phyloP scores from a whole-genome alignment of 92 coral and sea anemone species.

The Virgularia gustaviana region DNA sequence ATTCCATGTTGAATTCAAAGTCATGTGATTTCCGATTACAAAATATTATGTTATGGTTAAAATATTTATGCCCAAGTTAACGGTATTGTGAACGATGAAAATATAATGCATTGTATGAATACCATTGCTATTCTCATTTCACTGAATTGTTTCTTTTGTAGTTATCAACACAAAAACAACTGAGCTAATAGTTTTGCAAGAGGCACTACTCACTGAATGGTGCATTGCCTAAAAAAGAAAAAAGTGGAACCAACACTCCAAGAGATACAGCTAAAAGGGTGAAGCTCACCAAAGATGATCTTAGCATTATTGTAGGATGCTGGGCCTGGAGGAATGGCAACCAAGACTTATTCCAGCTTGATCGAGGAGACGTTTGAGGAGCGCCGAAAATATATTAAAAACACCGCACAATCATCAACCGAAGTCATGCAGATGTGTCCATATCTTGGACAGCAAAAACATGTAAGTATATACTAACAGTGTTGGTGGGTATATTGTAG shows the following conservation, averaged over 20 bases:
- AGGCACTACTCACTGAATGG: conserved; percentile 2
- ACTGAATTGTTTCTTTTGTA: conserved; percentile 21
- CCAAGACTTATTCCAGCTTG: conserved; percentile 12
- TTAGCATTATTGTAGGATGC: background rate
- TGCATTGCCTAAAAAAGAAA: background rate
- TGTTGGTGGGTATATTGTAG: background rate
- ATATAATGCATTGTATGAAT: too few species aligned
- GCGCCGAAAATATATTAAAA: conserved; percentile 7
- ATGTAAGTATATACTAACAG: conserved; percentile 25
- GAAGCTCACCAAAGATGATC: conserved; percentile 26
- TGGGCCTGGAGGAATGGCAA: conserved; percentile 1
- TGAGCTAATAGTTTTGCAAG: conserved; percentile 24
- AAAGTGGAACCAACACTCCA: background rate
- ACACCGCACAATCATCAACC: conserved; percentile 17
- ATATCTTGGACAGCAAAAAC: conserved; percentile 15
- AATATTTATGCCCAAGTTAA: too few species aligned
- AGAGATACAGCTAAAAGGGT: conserved; percentile 2
- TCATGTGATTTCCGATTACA: too few species aligned
- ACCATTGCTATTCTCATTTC: too few species aligned
- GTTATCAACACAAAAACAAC: conserved; percentile 28
- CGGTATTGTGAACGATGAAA: too few species aligned
- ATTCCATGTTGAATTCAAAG: too few species aligned
- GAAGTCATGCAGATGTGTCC: conserved; percentile 38
- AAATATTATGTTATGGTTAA: too few species aligned
- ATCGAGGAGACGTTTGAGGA: conserved; percentile 10